Conservation (phyloP, 2,797 vertebrate genomes). For the Saguinus oedipus region DNA sequence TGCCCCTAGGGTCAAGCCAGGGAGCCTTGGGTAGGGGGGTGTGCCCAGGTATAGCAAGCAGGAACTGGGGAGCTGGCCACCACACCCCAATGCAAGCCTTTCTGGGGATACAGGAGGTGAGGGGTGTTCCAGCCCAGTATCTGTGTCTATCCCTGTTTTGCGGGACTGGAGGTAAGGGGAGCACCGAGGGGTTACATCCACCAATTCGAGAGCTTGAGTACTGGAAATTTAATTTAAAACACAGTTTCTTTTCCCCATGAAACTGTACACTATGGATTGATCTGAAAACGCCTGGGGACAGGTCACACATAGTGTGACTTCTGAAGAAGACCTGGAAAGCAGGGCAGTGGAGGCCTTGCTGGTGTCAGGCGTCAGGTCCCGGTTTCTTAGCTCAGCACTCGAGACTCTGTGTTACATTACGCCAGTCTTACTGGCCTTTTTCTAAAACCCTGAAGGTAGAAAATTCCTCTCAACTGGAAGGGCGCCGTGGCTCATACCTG, state of each 20-base stretch:
- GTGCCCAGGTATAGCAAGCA: background rate
- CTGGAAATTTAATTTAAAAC: background rate
- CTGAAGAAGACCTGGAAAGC: background rate
- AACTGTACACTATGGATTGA: background rate
- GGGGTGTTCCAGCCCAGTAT: background rate
- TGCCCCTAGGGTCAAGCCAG: background rate
- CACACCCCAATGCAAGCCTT: background rate
- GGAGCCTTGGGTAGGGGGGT: background rate
- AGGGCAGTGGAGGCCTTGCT: background rate
- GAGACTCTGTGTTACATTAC: background rate
- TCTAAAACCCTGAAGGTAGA: background rate
- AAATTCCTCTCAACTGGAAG: background rate
- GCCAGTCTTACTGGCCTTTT: background rate
- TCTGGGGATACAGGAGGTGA: background rate
- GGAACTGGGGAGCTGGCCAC: background rate
- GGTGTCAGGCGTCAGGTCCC: accelerated
- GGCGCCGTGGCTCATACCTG: accelerated
- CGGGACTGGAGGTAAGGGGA: too few species aligned
- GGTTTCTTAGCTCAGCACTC: background rate
- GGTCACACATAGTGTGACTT: background rate
- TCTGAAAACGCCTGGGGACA: accelerated
- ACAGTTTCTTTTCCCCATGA: background rate
- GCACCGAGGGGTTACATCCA: background rate
- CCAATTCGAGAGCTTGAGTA: background rate
- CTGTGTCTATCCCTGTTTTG: background rate